Percentiles rank a stretch among this genome's conserved stretches.
These are phyloP conservation scores for Didymodactylos carnosus DNA, from an alignment of 2,888 invertebrate species.

Conservation along the genomic window DNA sequence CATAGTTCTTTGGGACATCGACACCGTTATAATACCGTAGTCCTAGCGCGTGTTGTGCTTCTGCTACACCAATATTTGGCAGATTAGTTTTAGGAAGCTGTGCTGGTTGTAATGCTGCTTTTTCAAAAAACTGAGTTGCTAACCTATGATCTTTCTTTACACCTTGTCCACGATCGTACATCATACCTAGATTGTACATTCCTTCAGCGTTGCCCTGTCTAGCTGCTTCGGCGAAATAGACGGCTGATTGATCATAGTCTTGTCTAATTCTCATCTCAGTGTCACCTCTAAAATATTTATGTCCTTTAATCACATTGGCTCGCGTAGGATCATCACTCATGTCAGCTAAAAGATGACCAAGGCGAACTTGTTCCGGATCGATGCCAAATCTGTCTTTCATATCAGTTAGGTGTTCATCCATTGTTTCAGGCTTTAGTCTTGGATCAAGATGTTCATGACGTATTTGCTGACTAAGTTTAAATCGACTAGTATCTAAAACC, in stretches of 20 bases:
- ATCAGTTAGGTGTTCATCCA: neutral
- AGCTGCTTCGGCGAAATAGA: neutral
- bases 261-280: neutral
- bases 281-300: neutral
- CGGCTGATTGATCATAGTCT: constrained; percentile 1
- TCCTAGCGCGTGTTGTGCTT: neutral
- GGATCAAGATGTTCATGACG: neutral
- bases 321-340: neutral
- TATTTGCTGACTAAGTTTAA: neutral
- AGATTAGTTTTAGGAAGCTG: neutral
- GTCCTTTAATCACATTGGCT: neutral
- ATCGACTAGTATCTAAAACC: neutral
- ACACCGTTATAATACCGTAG: neutral
- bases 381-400: neutral
- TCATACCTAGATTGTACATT: neutral
- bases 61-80: neutral
- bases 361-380: neutral
- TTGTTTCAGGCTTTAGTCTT: neutral
- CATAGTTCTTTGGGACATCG: neutral
- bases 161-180: neutral
- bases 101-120: neutral
- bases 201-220: neutral
- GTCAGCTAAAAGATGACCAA: neutral
- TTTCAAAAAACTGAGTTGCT: neutral
- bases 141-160: neutral